Evolutionary conservation across 2,888 invertebrate species (phyloP).

Genomic region (Caenorhabditis sp.): DNA sequence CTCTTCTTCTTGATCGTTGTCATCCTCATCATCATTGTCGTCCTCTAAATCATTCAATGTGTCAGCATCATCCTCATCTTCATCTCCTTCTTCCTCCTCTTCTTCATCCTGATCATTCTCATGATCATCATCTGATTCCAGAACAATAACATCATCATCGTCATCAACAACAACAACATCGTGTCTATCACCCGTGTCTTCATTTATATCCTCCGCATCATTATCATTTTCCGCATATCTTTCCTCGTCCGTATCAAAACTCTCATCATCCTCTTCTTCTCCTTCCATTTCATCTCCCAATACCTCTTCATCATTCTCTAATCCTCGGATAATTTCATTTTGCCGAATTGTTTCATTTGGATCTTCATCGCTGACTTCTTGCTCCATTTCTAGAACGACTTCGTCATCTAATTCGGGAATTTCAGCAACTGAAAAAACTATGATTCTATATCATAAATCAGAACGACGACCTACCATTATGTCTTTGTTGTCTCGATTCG

Average conservation of each 20-base stretch:
- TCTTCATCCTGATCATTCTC: neutral
- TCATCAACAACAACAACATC: constrained; percentile 16
- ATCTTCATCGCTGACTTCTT: constrained; percentile 45
- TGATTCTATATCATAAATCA: too few relatives aligned
- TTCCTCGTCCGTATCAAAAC: constrained; percentile 31
- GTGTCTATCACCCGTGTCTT: constrained; percentile 8
- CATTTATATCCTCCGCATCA: neutral
- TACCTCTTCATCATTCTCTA: constrained; percentile 42
- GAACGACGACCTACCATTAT: constrained; percentile 2
- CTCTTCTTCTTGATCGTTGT: constrained; percentile 10
- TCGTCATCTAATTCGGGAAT: constrained; percentile 39
- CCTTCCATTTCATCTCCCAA: constrained; percentile 32
- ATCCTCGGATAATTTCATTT: constrained; percentile 12
- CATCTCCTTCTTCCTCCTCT: constrained; percentile 1
- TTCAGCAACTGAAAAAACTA: constrained; percentile 28
- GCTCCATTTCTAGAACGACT: constrained; percentile 27
- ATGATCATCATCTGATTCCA: constrained; percentile 3
- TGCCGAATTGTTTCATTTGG: constrained; percentile 24
- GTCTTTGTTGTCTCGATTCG: constrained; percentile 28
- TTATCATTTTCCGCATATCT: constrained; percentile 9
- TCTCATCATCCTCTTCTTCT: constrained; percentile 33
- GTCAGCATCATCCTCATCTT: constrained; percentile 18
- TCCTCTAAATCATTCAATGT: constrained; percentile 36
- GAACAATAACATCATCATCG: constrained; percentile 18
- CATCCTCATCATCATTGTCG: constrained; percentile 10